Evolutionary conservation across 2,113 vertebrate genomes (phyloP), one percentile per base, ranked within the genome.

Genomic region (Gymnorhina tibicen): DNA sequence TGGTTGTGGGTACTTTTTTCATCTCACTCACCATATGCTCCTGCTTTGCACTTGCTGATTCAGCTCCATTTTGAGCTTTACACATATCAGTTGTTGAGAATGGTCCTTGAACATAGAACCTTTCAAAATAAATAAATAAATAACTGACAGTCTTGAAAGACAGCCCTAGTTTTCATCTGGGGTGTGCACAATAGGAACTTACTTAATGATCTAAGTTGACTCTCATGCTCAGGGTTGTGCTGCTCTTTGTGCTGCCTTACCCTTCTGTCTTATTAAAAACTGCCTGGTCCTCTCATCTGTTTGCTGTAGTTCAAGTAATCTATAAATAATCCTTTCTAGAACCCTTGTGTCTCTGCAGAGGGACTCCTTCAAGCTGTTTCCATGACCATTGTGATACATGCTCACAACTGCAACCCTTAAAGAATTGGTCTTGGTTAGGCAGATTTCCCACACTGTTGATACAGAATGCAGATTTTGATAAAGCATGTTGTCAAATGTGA

Each of bases 341-440:
- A 42, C 23, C 7, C 26, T 6, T 1, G 3, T 39, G 7, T 63
- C 33, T 86, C 52, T 47, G 70, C 64, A 37, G 11, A 89, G 37
- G 35, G 30, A 47, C 41, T 93, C 49, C 76, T 88, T 58, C 50
- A 32, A 91, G 86, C 41, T 84, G 33, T 86, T 95, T 62, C 50
- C 14, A 5, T 2, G 6, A 8, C 13, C 30, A 4, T 52, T 80
- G 26, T n/a, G 42, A 55, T 37, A n/a, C 28, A 5, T 1, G 8
- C 47, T 39, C 11, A 1, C 64, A 86, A 78, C 47, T 55, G 41
- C 35, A 92, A 20, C 35, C 53, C 74, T 73, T 22, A 14, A 80
- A 77, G 79, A 67, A 84, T 81, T 20, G 18, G 47, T 58, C 23
- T 68, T 52, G 67, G 28, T n/a, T n/a, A 59, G 59, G 63, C 35